Evolutionary conservation across 2,888 invertebrate species (phyloP).

Genomic region (Microctonus aethiopoides): DNA sequence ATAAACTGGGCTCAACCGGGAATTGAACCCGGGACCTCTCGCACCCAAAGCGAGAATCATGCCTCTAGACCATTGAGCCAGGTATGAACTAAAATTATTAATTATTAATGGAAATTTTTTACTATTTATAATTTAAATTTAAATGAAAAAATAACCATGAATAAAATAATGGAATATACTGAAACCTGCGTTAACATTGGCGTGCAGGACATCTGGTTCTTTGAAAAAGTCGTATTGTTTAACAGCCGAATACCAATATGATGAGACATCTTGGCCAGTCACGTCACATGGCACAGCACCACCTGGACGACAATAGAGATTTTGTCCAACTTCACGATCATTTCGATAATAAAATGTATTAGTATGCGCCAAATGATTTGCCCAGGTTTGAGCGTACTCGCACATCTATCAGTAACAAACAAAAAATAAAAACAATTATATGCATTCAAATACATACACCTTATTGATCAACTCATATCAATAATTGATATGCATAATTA

Average conservation of each 20-base stretch:
- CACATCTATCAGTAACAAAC: slow-evolving; percentile 73
- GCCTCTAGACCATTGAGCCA: slow-evolving; percentile 68
- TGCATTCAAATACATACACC: too few species aligned
- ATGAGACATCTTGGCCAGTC: slow-evolving; percentile 83
- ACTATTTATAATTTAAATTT: too few species aligned
- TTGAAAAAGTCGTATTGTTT: slow-evolving; percentile 81
- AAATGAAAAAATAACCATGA: neutral
- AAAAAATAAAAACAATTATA: slow-evolving; percentile 18
- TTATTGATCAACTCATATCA: too few species aligned
- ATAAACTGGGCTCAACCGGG: slow-evolving; percentile 64
- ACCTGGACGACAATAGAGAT: slow-evolving; percentile 80
- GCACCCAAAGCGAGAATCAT: slow-evolving; percentile 71
- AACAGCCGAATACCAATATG: slow-evolving; percentile 85
- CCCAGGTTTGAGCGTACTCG: slow-evolving; percentile 87
- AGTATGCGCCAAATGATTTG: slow-evolving; percentile 85
- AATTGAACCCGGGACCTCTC: slow-evolving; percentile 70
- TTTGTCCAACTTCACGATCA: slow-evolving; percentile 83
- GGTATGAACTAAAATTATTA: too few species aligned
- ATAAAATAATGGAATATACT: neutral
- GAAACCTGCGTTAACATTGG: slow-evolving; percentile 82
- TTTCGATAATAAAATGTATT: slow-evolving; percentile 83
- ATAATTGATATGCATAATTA: too few species aligned
- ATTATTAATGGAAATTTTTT: too few species aligned
- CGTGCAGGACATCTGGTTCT: slow-evolving; percentile 78
- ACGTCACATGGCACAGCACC: slow-evolving; percentile 77